Evolutionary conservation across 2,797 vertebrate genomes (phyloP).

Genomic region (Paramormyrops hopkinsi): DNA sequence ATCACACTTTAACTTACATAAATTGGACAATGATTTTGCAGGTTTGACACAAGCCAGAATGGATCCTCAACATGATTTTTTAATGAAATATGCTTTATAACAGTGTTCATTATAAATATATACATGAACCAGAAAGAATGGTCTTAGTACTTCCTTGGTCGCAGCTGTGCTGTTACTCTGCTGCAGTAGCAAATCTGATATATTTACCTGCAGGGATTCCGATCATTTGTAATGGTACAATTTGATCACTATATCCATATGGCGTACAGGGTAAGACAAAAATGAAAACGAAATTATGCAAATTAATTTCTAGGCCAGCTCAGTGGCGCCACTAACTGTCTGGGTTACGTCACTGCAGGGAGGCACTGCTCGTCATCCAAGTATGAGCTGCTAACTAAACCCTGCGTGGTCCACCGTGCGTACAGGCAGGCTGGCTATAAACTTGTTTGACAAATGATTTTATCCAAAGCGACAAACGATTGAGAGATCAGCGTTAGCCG

Average conservation of each 20-base stretch:
- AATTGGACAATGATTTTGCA: neutral
- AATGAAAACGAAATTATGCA: neutral
- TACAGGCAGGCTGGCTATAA: neutral
- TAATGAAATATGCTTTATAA: neutral
- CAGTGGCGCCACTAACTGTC: neutral
- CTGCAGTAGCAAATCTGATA: neutral
- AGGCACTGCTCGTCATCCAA: neutral
- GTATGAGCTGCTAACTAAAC: neutral
- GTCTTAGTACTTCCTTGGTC: neutral
- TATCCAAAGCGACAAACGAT: neutral
- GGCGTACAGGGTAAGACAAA: neutral
- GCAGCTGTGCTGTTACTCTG: neutral
- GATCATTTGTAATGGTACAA: neutral
- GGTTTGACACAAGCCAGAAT: neutral
- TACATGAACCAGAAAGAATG: neutral
- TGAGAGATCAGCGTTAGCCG: neutral
- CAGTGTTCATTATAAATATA: neutral
- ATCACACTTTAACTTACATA: neutral
- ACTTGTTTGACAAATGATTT: neutral
- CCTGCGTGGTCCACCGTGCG: neutral
- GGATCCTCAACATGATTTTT: neutral
- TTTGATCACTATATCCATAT: neutral
- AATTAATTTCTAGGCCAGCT: neutral
- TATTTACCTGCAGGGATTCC: neutral
- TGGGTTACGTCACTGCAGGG: neutral